Conservation (phyloP, 2,113 vertebrate genomes). For the Myrmecophaga tridactyla region DNA sequence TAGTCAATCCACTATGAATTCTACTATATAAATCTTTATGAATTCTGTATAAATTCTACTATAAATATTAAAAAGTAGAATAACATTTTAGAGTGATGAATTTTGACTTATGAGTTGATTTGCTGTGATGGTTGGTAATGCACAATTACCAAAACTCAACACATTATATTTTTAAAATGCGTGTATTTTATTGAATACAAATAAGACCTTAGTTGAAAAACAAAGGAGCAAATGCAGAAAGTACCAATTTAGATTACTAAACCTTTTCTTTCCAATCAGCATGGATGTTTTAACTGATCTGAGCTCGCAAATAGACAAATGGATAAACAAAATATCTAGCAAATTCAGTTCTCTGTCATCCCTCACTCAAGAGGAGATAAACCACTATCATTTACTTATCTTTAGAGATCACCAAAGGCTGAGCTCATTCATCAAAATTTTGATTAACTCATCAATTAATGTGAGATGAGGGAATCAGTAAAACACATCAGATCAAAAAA, state of each 20-base stretch:
- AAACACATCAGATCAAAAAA: background rate
- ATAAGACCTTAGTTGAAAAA: background rate
- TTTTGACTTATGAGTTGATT: background rate
- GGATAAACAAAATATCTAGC: background rate
- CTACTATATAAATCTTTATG: too few species aligned
- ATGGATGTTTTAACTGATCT: background rate
- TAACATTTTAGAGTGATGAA: background rate
- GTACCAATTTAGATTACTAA: background rate
- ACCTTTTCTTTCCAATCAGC: background rate
- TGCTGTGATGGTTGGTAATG: background rate
- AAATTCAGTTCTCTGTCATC: background rate
- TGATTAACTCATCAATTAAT: background rate
- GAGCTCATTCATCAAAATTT: background rate
- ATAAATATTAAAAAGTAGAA: background rate
- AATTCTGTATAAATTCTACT: too few species aligned
- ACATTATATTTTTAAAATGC: background rate
- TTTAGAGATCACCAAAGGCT: background rate
- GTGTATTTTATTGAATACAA: background rate
- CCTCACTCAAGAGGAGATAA: background rate
- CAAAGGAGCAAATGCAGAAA: background rate
- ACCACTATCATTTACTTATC: background rate
- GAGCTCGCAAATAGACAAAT: background rate
- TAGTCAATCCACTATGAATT: too few species aligned
- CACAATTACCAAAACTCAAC: background rate
- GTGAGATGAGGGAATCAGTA: background rate